Conservation (phyloP, 2,113 vertebrate species). For the Spermophilus dauricus region DNA sequence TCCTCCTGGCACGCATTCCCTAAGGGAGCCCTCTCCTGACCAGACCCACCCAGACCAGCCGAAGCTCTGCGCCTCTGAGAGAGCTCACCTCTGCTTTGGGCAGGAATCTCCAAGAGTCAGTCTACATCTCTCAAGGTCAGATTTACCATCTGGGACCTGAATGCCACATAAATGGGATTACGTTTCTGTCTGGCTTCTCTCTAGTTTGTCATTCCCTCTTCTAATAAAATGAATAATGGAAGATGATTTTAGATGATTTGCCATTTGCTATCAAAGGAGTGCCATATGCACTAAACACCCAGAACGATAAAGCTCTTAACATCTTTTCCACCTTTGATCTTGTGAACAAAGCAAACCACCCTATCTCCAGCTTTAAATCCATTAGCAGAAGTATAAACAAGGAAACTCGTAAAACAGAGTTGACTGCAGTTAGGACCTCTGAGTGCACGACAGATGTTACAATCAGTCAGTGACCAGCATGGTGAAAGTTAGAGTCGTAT, state of each 20-base stretch:
- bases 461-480: neutral
- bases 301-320: neutral
- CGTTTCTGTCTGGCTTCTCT: neutral
- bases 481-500: neutral
- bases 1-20: neutral
- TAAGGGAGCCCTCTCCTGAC: neutral
- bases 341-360: neutral
- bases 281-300: neutral
- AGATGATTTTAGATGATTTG: neutral
- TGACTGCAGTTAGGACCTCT: neutral
- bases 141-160: neutral
- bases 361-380: neutral
- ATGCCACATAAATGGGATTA: neutral
- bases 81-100: neutral
- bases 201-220: neutral
- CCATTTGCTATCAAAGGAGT: neutral
- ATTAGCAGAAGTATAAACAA: slow-evolving; percentile 45
- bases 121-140: neutral
- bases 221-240: neutral
- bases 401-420: slow-evolving; percentile 30
- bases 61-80: accelerated
- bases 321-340: neutral
- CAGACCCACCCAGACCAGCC: neutral
- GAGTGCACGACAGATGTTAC: slow-evolving; percentile 48
- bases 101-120: neutral